phyloP scores from a whole-genome alignment of 1,140 invertebrate species.

The Wiebesia pumilae region DNA sequence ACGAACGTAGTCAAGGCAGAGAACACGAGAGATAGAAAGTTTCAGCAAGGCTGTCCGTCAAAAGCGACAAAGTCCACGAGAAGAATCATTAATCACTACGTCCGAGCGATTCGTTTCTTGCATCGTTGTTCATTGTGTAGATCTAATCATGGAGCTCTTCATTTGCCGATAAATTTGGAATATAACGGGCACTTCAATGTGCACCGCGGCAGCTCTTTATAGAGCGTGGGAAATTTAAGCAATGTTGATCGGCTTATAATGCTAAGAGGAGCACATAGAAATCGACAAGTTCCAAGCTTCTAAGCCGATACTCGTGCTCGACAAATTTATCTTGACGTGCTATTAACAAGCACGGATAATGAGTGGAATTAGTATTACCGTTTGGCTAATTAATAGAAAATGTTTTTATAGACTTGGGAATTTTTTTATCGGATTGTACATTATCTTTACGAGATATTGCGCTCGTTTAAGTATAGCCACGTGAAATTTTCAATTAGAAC shows the following conservation, averaged over 20 bases:
- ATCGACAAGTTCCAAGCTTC: slow-evolving; percentile 12
- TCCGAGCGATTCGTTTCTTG: too few species aligned
- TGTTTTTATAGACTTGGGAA: neutral
- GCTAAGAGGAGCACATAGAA: too few species aligned
- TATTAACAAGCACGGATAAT: slow-evolving; percentile 4
- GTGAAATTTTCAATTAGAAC: too few species aligned
- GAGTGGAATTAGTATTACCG: neutral
- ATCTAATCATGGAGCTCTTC: neutral
- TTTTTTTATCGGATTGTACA: neutral
- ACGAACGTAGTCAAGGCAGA: neutral
- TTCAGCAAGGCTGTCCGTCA: slow-evolving; percentile 14
- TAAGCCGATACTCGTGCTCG: neutral
- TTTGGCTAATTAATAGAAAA: neutral
- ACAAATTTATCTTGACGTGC: slow-evolving; percentile 1
- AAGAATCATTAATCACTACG: neutral
- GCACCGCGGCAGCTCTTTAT: neutral
- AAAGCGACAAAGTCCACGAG: neutral
- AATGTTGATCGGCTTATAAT: slow-evolving; percentile 21
- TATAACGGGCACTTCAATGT: neutral
- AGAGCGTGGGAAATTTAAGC: neutral
- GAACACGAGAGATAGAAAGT: neutral
- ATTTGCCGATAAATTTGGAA: slow-evolving; percentile 10
- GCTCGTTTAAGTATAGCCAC: too few species aligned
- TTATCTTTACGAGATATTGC: too few species aligned
- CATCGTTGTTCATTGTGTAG: too few species aligned